A percentile compares a stretch with the other conserved stretches of the same genome.
These are phyloP conservation scores for Lamellibrachia satsuma DNA, from an alignment of 2,888 invertebrate genomes.

Conservation along the genomic window DNA sequence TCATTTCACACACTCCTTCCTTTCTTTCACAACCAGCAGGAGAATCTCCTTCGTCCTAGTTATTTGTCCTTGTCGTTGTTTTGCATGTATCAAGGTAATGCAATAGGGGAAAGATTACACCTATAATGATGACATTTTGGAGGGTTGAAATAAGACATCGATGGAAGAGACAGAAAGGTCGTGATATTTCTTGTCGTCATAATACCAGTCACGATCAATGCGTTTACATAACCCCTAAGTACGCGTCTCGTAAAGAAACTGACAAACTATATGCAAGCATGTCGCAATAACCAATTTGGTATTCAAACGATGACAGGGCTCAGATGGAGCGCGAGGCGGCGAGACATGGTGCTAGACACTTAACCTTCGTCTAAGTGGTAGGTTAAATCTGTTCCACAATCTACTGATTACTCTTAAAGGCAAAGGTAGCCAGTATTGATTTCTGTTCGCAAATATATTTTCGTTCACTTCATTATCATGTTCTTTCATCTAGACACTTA, in stretches of 20 bases:
- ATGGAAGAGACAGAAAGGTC: neutral
- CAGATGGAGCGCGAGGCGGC: neutral
- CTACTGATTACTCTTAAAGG: neutral
- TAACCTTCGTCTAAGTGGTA: neutral
- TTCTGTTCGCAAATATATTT: slow-evolving; percentile 5
- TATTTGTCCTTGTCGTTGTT: too few species aligned
- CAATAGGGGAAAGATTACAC: neutral
- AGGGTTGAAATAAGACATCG: neutral
- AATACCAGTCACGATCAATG: neutral
- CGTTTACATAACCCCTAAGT: neutral
- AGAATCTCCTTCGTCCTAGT: too few species aligned
- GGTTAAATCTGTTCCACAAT: neutral
- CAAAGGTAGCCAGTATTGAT: neutral
- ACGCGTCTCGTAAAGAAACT: neutral
- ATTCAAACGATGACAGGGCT: neutral
- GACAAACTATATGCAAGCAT: neutral
- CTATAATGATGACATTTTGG: neutral
- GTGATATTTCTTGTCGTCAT: neutral
- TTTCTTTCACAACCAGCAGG: too few species aligned
- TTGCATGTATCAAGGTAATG: neutral
- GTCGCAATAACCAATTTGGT: neutral
- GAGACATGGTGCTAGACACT: neutral
- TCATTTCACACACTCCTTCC: too few species aligned
- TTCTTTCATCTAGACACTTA: neutral
- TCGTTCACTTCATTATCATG: neutral